Evolutionary conservation across 2,888 invertebrate genomes (phyloP), one percentile per base, ranked within the genome.

Genomic region (Protophormia terraenovae): DNA sequence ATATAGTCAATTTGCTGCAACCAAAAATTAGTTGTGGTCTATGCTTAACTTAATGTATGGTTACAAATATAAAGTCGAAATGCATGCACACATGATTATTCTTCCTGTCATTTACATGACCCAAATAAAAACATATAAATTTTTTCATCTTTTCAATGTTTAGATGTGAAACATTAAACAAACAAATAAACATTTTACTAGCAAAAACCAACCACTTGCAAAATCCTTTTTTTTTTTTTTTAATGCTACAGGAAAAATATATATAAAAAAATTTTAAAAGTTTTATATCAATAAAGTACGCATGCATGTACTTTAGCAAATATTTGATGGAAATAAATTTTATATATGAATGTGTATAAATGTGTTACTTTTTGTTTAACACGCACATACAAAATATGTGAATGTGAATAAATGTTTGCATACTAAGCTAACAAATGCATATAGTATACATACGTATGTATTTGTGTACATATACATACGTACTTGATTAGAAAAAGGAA

Each of bases 11-110:
- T 72, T 72, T 80, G 19, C 27, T 50, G 27, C 32, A 35, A 45
- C 35, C 47, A 58, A 55, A 66, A 73, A 73, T 80, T 66, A 32
- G n/a, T 53, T 79, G 50, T 38, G 72, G 72, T 66, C 66, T 24
- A 16, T 27, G 35, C 38, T 66, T 19, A 19, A 66, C 19, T 16
- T 16, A 58, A 35, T 53, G 12, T 29, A 19, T 29, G 24, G 55
- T 0, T 66, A 16, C 6, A 32, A 53, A 45, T 3, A 55, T 10
- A 5, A 60, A 22, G 5, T 58, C 27, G 24, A 27, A 66, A 8
- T 32, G 32, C 22, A 35, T 32, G 45, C 29, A 12, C 19, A 29
- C 58, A 35, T n/a, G 22, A 77, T 35, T 58, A 67, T 41, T 41
- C 8, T n/a, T 71, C 0, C 50, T 78, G 38, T 2, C 41, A 75